Base-by-base conservation (phyloP, 2,113 vertebrate genomes). In the Nipponia nippon region DNA sequence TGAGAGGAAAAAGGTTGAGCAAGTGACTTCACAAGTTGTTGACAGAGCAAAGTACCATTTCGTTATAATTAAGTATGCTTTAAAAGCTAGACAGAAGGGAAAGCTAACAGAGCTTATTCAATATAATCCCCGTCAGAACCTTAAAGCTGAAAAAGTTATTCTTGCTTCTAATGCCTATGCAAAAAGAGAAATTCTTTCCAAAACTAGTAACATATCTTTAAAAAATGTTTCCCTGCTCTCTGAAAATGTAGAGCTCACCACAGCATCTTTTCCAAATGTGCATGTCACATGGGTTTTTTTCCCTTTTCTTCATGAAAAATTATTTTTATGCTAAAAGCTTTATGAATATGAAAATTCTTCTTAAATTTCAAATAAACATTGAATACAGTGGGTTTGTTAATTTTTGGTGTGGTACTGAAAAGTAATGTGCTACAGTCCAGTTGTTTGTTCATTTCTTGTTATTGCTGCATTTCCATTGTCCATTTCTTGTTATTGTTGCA, bases 1-100 rank as follows among this genome's bases (percentile, higher is more conserved):
- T 87, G 61, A 94, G 96, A 97, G 78, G 69, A 77, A 90, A 92
- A 95, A 96, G 90, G 75, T 87, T 73, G 38, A 93, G 92, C 87
- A 94, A 96, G 87, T 93, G 96, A 94, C 97, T 97, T 95, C 87
- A 77, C 87, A 94, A 96, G 79, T 95, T 96, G 96, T 95, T 95
- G 95, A 97, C 95, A 94, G 96, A 94, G 66, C 66, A 84, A 96
- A 95, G 93, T 89, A 79, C 81, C 78, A 38, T 96, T 97, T 93
- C 1, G 8, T 40, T 61, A 52, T 85, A 95, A 95, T 94, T 73
- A 97, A 94, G 83, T 55, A 42, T 42, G 56, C 77, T 95, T 79
- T 90, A 85, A 95, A 83, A 92, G 53, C 38, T 70, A 47, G 49
- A 9, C n/a, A 34, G 66, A 46, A 47, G 34, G 67, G 36, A 85